A percentile compares a stretch with the other conserved stretches of the same genome.
Conservation (phyloP, 1,140 invertebrate genomes). For the Yoshiicerus persimilis region DNA sequence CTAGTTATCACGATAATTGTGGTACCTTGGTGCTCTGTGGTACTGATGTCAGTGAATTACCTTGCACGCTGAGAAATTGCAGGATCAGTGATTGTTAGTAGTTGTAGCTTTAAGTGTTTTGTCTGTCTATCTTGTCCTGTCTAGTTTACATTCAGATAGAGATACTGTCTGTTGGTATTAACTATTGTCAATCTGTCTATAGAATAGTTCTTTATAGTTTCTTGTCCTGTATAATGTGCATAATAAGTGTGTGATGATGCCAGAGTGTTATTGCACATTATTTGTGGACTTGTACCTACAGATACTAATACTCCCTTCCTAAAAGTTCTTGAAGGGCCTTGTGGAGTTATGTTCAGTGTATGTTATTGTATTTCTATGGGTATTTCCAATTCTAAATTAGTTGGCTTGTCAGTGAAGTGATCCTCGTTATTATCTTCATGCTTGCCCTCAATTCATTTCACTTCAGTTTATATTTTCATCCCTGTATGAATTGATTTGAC, state of each 20-base stretch:
- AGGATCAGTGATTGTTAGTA: neutral
- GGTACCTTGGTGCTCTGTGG: neutral
- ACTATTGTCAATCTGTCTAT: conserved; percentile 1
- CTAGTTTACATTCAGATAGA: neutral
- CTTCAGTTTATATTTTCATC: neutral
- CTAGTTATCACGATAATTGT: neutral
- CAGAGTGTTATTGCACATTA: neutral
- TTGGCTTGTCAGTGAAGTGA: conserved; percentile 16
- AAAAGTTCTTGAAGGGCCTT: neutral
- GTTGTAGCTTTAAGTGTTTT: neutral
- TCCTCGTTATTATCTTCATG: neutral
- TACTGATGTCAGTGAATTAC: neutral
- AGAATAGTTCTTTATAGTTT: neutral
- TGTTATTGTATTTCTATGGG: neutral
- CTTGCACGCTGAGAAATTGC: neutral
- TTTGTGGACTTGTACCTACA: neutral
- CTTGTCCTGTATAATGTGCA: neutral
- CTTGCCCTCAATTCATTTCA: conserved; percentile 11
- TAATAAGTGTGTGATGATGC: neutral
- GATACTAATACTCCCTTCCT: neutral
- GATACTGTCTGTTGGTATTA: neutral
- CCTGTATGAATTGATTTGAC: neutral
- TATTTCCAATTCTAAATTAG: conserved; percentile 21
- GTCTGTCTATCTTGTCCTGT: neutral
- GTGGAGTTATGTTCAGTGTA: neutral